Evolutionary conservation across 2,888 invertebrate species (phyloP), one percentile per base, ranked within the genome.

Genomic region (Melinopterus prodromus): DNA sequence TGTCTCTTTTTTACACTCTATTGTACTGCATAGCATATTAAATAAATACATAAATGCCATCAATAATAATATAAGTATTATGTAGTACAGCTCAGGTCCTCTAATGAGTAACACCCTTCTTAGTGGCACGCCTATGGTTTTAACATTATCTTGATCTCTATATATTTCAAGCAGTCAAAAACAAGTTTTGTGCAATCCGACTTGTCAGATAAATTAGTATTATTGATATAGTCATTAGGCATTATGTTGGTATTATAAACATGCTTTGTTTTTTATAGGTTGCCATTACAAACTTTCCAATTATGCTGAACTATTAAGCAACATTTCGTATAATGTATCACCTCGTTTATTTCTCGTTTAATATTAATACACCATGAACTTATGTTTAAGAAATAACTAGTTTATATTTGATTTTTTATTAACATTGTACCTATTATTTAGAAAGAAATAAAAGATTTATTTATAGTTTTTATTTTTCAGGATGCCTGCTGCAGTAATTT

Each of bases 141-240:
- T 53, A 2, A 12, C 9, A 6, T 53, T 53, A 53, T 53, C 53
- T 53, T 53, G 53, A 53, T 53, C 53, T 53, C 53, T 53, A 12
- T 53, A 53, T 53, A 53, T 53, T 9, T 9, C 53, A 53, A 7
- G 53, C 53, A 12, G 53, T 12, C 53, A 53, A 53, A 53, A 53
- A 53, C 53, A 53, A 53, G 53, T 53, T 26, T 53, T 53, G 53
- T 53, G 53, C 53, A 53, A 53, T 53, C 53, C 53, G 53, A 3
- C 53, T 53, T 53, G 53, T 53, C 53, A 53, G 53, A 53, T 53
- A 53, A 53, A 53, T 53, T 53, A 53, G 53, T 53, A 53, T 53
- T 53, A 53, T 53, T 53, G 53, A 53, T 53, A 53, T 12, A 53
- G 53, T 53, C 53, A 53, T 53, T 53, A 53, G 53, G 53, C 53